Base-by-base conservation (phyloP, 2,888 invertebrate species). In the Oxystoma pomonae region DNA sequence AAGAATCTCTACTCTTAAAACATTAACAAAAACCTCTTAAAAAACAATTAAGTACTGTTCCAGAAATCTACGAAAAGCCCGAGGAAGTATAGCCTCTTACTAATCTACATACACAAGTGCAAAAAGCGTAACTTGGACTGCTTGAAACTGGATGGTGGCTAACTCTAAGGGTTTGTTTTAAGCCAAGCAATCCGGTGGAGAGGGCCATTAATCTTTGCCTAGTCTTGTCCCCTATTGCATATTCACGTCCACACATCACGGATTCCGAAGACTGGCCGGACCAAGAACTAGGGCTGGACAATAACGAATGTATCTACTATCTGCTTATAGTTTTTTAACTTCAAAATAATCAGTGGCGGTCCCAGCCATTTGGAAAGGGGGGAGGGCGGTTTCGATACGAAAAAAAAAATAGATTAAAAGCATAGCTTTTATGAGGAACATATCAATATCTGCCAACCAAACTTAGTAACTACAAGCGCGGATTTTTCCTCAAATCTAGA, bases 181-280 rank as follows among this genome's bases (percentile, higher is more conserved):
- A 72, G 74, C 74, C 73, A 75, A 76, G 76, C 76, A 75, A 75
- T 76, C 73, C 75, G 72, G 62, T 58, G 57, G 61, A 67, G 64
- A 73, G 76, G 76, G 76, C 79, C 79, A 80, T 80, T 80, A 80
- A 80, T 80, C 79, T 80, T 35, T 79, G 75, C 77, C 79, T 77
- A 78, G 76, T 78, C 77, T 78, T 76, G 75, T 76, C 76, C 77
- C 77, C 77, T 77, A 79, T 80, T 80, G 80, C 80, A 80, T 79
- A 80, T 80, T 80, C 80, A 80, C 80, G 78, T 80, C 80, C 80
- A 80, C 80, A 80, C 80, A 79, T 79, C 78, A 78, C 77, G 78
- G 78, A 77, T 76, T 76, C 74, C 69, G 69, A 19, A n/a, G 53
- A 16, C 53, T 70, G 66, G 66, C 63, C 64, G 53, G 7, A 9